Evolutionary conservation across 2,113 vertebrate species (phyloP), one percentile per base, ranked within the genome.

Genomic region (Lontra canadensis): DNA sequence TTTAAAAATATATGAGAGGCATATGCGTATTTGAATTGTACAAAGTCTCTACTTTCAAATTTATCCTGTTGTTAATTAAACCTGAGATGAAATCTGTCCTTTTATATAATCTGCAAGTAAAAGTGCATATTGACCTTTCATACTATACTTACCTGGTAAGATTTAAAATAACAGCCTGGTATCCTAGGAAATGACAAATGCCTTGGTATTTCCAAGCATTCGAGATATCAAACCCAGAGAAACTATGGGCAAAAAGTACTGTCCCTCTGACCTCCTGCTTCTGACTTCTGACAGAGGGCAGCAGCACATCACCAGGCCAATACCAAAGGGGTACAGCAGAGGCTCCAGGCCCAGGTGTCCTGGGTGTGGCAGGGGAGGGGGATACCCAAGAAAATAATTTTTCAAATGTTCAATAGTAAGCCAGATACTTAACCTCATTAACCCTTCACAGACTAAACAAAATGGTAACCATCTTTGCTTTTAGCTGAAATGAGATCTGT

Each of bases 1-100:
- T 97, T 96, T 78, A 86, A 93, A 97, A 88, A 93, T 84, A 61
- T 10, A 94, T 73, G 65, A 82, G 55, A 95, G 21, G 18, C 29
- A 91, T 17, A 63, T 9, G 29, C 49, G 80, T 57, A 29, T 69
- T 47, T 95, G 65, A 82, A 90, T 83, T 82, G 47, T 88, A 42
- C 47, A 90, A 65, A 78, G 44, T 36, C 36, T 63, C 79, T 81
- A 34, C 61, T 97, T 92, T 84, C 23, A 78, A 93, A 44, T 94
- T 14, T 92, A 84, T 65, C 42, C 65, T 25, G 80, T 59, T 65
- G 79, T 69, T 74, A 96, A 92, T 90, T 97, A 97, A 86, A 79
- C 36, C 34, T 29, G 36, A 95, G 95, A 67, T 31, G 29, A 87
- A 94, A 55, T 42, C 47, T 63, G 34, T 39, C 73, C 42, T 95